Base-by-base conservation (phyloP, 2,797 vertebrate species). In the Discoglossus pictus region DNA sequence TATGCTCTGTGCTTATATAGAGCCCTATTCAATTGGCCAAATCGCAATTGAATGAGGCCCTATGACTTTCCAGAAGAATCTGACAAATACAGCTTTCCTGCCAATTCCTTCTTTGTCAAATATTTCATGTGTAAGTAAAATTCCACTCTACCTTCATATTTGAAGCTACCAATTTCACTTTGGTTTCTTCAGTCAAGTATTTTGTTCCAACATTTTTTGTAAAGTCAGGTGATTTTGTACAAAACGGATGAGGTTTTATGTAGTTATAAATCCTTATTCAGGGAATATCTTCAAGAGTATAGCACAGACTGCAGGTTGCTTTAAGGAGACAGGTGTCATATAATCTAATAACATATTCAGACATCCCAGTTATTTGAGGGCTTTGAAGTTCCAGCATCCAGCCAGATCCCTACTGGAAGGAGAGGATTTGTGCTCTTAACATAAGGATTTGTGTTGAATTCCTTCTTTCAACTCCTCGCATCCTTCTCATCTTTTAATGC, bases 311-410 rank as follows among this genome's bases (percentile, higher is more conserved):
- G 35, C 52, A 70, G 52, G 36, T 56, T 63, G 42, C 27, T 44
- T 67, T 51, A 42, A 20, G 25, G 17, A 56, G 67, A 20, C 68
- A 58, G 60, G 43, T 70, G 34, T 48, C 36, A 31, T 56, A 70
- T 56, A 58, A 62, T 42, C 24, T 67, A 59, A 59, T 70, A 62
- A 58, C 20, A 63, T 51, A 70, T 27, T 39, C 52, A 43, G 60
- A 58, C 21, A 48, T 62, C 23, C 6, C 27, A 47, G 15, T 42
- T 34, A 42, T 42, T 20, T 20, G 20, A 48, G 67, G 1, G 21
- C 52, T 63, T 70, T 70, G 51, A 70, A 34, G 42, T 56, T 42
- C 12, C 5, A 24, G 23, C 43, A 35, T 62, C 17, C 23, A 36
- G 52, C 51, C 60, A 56, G 60, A 50, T 42, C 52, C 36, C 56